A percentile compares a stretch with the other conserved stretches of the same genome.
These are phyloP conservation scores for Cremastobaeus sp. DNA, from an alignment of 2,888 invertebrate genomes.

Conservation along the genomic window DNA sequence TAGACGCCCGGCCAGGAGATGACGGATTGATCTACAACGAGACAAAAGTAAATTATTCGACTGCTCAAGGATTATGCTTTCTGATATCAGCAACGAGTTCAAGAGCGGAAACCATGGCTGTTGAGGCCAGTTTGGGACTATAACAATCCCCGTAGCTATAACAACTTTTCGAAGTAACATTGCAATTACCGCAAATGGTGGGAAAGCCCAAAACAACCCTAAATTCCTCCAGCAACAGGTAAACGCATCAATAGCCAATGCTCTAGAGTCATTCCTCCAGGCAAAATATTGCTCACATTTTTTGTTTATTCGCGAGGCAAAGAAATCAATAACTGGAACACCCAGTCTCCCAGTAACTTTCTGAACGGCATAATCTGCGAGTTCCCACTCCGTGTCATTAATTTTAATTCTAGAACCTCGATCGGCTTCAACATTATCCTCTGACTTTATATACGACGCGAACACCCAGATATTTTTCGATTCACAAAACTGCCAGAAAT, in stretches of 20 bases:
- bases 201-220: neutral
- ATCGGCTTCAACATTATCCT: neutral
- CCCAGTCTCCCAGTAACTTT: neutral
- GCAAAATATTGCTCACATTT: slow-evolving; percentile 5
- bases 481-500: neutral
- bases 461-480: neutral
- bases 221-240: neutral
- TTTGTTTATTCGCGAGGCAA: neutral
- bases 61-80: neutral
- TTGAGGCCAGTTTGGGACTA: neutral
- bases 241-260: neutral
- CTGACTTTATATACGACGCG: neutral
- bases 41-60: slow-evolving; percentile 3
- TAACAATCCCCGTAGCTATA: neutral
- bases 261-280: slow-evolving; percentile 1
- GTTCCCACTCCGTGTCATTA: neutral
- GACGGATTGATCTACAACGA: slow-evolving; percentile 11
- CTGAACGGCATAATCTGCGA: neutral
- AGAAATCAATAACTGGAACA: neutral
- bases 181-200: neutral
- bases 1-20: slow-evolving; percentile 5
- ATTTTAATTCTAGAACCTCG: neutral
- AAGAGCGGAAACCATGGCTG: slow-evolving; percentile 6
- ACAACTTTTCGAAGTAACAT: neutral
- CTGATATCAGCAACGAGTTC: neutral